Evolutionary conservation across 2,113 vertebrate species (phyloP).

Genomic region (Perca flavescens): DNA sequence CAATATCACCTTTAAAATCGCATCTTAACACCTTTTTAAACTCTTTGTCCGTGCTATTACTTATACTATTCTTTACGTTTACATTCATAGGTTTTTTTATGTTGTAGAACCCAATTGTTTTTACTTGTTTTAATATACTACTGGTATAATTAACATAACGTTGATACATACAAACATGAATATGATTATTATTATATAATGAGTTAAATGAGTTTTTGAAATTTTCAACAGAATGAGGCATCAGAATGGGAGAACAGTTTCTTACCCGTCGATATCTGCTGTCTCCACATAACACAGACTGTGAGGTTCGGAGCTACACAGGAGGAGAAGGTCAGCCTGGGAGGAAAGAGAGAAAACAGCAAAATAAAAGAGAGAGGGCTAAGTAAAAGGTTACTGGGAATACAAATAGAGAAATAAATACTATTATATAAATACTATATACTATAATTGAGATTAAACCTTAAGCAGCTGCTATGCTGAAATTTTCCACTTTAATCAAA

Average conservation of each 20-base stretch:
- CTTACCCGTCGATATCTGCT: conserved; percentile 93
- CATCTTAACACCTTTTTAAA: neutral
- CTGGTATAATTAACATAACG: neutral
- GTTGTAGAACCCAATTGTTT: neutral
- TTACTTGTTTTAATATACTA: neutral
- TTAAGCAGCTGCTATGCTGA: neutral
- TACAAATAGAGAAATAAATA: neutral
- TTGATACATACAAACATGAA: neutral
- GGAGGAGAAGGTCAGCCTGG: conserved; percentile 90
- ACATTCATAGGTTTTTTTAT: neutral
- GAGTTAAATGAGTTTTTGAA: neutral
- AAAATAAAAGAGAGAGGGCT: neutral
- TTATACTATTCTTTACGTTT: neutral
- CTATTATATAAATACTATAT: no score
- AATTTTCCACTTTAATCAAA: neutral
- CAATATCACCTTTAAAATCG: neutral
- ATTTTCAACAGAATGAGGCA: neutral
- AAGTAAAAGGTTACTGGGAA: neutral
- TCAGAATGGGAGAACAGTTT: neutral
- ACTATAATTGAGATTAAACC: neutral
- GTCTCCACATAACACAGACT: conserved; percentile 97
- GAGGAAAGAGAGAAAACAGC: neutral
- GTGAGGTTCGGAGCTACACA: conserved; percentile 93
- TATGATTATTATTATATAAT: neutral
- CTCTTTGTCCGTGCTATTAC: neutral